These are phyloP conservation scores for Tinamus guttatus DNA, from an alignment of 2,113 vertebrate genomes.

Conservation along the genomic window DNA sequence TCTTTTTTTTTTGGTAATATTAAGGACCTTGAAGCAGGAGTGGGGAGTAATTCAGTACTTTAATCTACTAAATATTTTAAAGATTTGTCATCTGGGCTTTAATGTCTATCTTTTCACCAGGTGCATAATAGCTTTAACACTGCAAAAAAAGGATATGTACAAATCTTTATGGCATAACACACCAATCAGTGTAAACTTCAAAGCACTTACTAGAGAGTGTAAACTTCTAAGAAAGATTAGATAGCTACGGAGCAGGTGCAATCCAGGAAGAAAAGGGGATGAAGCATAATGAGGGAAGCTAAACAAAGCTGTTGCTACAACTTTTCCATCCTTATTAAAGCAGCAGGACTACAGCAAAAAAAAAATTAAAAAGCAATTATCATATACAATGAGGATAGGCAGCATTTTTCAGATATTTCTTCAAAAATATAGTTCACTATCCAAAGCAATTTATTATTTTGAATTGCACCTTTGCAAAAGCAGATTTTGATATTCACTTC, in stretches of 20 bases:
- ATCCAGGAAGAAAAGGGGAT: conserved; percentile 59
- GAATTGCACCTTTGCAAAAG: background rate
- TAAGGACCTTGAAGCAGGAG: conserved; percentile 15
- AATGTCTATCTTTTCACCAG: conserved; percentile 50
- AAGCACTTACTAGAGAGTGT: conserved; percentile 68
- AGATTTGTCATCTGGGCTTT: conserved; percentile 58
- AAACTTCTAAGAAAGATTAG: conserved; percentile 76
- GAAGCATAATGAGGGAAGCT: conserved; percentile 48
- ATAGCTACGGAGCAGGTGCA: conserved; percentile 79
- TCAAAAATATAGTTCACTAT: background rate
- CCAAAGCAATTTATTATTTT: background rate
- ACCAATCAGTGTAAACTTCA: conserved; percentile 66
- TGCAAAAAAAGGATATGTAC: conserved; percentile 44
- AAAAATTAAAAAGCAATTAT: background rate
- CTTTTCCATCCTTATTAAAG: background rate
- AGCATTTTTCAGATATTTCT: background rate
- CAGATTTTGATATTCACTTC: background rate
- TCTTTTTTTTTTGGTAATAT: background rate
- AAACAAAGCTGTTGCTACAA: conserved; percentile 61
- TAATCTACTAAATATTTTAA: conserved; percentile 59
- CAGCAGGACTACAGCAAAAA: background rate
- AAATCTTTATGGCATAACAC: conserved; percentile 70
- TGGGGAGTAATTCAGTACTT: conserved; percentile 45
- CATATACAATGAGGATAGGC: background rate
- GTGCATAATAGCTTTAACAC: conserved; percentile 68